Percentiles rank a stretch among this genome's conserved stretches.
phyloP scores from a whole-genome alignment of 2,113 vertebrate species.

The Ochotona princeps region DNA sequence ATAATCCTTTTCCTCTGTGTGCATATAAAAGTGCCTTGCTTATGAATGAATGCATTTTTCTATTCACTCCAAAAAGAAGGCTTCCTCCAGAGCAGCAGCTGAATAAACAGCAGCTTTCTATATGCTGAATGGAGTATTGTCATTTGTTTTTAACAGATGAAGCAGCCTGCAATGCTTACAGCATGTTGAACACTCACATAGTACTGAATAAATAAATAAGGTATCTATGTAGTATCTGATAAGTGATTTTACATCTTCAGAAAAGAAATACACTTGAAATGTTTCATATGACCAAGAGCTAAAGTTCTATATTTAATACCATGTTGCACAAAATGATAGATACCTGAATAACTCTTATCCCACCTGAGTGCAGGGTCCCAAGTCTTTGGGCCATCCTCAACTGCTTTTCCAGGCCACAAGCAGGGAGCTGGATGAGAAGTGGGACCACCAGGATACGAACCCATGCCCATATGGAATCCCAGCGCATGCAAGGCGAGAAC shows the following conservation, averaged over 20 bases:
- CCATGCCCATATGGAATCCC: too few relatives aligned
- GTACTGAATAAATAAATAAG: background rate
- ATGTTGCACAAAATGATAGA: background rate
- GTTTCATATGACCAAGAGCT: background rate
- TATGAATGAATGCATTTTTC: conserved; percentile 25
- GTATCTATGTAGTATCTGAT: background rate
- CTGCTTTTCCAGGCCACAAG: too few relatives aligned
- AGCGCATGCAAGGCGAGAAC: too few relatives aligned
- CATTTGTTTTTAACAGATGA: conserved; percentile 64
- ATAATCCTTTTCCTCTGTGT: conserved; percentile 10
- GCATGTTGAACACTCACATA: background rate
- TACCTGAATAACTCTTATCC: background rate
- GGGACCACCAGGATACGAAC: too few relatives aligned
- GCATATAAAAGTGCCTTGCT: conserved; percentile 53
- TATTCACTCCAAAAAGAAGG: conserved; percentile 37
- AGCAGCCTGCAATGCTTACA: background rate
- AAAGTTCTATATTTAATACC: conserved; percentile 7
- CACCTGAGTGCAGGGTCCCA: too few relatives aligned
- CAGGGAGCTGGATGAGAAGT: too few relatives aligned
- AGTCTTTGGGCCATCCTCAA: too few relatives aligned
- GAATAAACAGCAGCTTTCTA: conserved; percentile 68
- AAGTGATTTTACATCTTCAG: conserved; percentile 20
- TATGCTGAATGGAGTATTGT: conserved; percentile 46
- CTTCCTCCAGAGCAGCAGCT: conserved; percentile 42
- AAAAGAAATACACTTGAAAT: conserved; percentile 32